Base-by-base conservation (phyloP, 2,113 vertebrate genomes). In the Galeopterus variegatus region DNA sequence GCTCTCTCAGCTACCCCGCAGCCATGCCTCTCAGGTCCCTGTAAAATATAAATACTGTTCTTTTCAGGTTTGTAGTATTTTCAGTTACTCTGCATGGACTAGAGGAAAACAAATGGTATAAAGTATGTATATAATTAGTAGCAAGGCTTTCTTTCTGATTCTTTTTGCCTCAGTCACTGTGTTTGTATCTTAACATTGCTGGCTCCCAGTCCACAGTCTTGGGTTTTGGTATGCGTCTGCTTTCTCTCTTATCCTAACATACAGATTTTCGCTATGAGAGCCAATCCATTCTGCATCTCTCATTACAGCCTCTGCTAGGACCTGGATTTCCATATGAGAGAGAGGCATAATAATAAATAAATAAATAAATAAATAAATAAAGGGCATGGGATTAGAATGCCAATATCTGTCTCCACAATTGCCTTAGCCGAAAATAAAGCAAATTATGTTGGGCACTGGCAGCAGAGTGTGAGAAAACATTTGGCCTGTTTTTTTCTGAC, bases 141-240 rank as follows among this genome's bases (percentile, higher is more conserved):
- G 8, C 11, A 65, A 84, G 52, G 19, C 80, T 75, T 97, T 60
- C 56, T 48, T 92, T 75, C 45, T 54, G 17, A 67, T 80, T 94
- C 31, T 19, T 26, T 84, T 87, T 36, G 11, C 21, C 15, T 93
- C n/a, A 41, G 3, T 70, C 31, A 62, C 24, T 83, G 48, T 76
- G 23, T 12, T 85, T 91, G 6, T 70, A 92, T 97, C 64, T 79
- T 79, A 54, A 64, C 12, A 36, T 70, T 77, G 26, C 80, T 65
- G 60, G 13, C 48, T 60, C 21, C 48, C 60, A 88, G 5, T 80
- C 28, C 36, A 36, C 24, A 64, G 17, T 41, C 36, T 84, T 84
- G 8, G 52, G 24, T 73, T 93, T 52, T 48, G 21, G 31, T 48
- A 5, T 93, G 41, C 5, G 1, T 94, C 82, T 94, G 54, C 19